Evolutionary conservation across 1,140 invertebrate genomes (phyloP), one percentile per base, ranked within the genome.

Genomic region (Rhopalosiphum padi): DNA sequence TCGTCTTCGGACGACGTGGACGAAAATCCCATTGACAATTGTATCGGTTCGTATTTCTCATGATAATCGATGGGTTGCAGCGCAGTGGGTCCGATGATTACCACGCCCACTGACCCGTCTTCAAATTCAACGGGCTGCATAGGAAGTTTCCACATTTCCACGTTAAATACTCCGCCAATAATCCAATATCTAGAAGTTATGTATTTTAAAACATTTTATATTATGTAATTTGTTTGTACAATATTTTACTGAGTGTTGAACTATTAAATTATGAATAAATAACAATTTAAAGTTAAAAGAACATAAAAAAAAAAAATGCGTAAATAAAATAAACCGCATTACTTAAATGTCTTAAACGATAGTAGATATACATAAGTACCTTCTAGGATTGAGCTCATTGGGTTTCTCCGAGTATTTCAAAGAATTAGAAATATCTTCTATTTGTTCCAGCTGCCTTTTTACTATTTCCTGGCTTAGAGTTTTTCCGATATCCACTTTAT

Each of bases 321-420:
- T 25, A 7, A 55, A 8, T 55, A 55, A 55, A 55, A 22, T 53
- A 25, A 7, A n/a, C 3, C 4, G 0, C 11, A n/a, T 68, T n/a
- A 68, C 60, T n/a, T n/a, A 77, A 77, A 77, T 51, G n/a, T 35
- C 18, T 77, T 5, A 77, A 77, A 0, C n/a, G 15, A 77, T n/a
- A 37, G 8, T 83, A 83, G 8, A 4, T 23, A 35, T 51, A 51
- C 15, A n/a, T 11, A 2, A 41, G 5, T 55, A 68, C 94, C 96
- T 96, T n/a, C 97, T 95, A 77, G 97, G 95, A 95, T 97, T 97
- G 0, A 97, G 95, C 94, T 97, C 96, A 0, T 96, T 95, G 93
- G 95, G 95, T n/a, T 94, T 94, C 87, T 95, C 94, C 23, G 94
- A 94, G 18, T 95, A 95, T 46, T 94, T 95, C 4, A 96, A 95